Conservation (phyloP, 2,888 invertebrate species). For the Spodoptera littoralis region DNA sequence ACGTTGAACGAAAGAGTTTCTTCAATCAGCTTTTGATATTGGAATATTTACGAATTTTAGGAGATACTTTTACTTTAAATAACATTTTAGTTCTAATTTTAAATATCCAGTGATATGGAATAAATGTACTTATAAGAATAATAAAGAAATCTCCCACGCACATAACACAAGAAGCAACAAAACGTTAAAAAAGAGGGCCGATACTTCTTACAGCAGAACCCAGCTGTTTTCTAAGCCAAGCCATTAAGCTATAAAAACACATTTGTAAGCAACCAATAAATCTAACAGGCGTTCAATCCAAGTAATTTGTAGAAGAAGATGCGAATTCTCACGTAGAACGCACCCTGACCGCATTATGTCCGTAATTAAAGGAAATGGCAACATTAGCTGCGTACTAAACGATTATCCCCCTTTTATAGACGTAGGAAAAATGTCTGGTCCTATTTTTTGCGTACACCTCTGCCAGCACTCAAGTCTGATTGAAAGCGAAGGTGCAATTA, state of each 20-base stretch:
- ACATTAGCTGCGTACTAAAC: constrained; percentile 38
- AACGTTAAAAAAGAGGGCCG: constrained; percentile 8
- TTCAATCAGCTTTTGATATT: no score
- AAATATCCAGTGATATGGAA: no score
- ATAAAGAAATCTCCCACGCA: no score
- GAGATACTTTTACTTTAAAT: no score
- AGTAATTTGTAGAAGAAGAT: constrained; percentile 44
- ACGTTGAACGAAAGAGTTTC: background rate
- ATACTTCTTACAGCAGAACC: constrained; percentile 26
- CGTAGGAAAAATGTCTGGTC: constrained; percentile 11
- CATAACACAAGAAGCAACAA: constrained; percentile 7
- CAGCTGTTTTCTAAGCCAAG: constrained; percentile 22
- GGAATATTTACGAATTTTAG: no score
- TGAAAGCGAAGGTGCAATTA: constrained; percentile 25
- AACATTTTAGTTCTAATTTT: no score
- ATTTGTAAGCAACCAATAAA: constrained; percentile 46
- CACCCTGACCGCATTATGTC: constrained; percentile 46
- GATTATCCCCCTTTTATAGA: constrained; percentile 36
- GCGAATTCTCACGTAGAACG: constrained; percentile 47
- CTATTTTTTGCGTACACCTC: constrained; percentile 5
- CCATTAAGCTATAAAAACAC: constrained; percentile 41
- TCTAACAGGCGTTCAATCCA: constrained; percentile 26
- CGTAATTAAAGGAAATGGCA: constrained; percentile 53
- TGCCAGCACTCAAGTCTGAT: constrained; percentile 1
- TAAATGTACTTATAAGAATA: no score